Evolutionary conservation across 2,113 vertebrate genomes (phyloP).

Genomic region (Mixornis gularis): DNA sequence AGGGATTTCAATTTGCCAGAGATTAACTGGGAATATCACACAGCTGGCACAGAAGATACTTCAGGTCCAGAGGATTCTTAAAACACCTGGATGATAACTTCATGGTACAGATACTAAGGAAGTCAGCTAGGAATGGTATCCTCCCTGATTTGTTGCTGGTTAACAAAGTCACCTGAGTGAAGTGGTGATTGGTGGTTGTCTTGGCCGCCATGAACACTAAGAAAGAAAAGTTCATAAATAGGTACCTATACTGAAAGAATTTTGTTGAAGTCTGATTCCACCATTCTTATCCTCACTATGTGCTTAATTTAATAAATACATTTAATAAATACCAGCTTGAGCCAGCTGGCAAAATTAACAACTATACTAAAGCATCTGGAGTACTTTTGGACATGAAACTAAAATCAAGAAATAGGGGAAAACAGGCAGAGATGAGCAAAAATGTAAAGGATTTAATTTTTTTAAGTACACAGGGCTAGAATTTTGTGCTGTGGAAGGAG

Average conservation of each 20-base stretch:
- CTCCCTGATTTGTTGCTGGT: fast-evolving
- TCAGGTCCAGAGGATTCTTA: neutral
- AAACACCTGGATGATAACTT: neutral
- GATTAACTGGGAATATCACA: neutral
- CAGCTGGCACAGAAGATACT: neutral
- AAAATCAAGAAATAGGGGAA: neutral
- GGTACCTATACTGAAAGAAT: neutral
- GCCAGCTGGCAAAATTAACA: neutral
- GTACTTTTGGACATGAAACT: neutral
- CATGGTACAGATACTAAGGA: neutral
- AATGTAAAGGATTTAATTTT: neutral
- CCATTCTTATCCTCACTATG: neutral
- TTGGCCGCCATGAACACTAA: neutral
- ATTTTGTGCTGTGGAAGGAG: neutral
- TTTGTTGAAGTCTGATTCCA: neutral
- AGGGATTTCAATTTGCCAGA: neutral
- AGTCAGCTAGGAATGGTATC: neutral
- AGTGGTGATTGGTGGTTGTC: neutral
- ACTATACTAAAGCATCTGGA: neutral
- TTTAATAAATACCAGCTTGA: neutral
- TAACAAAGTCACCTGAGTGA: neutral
- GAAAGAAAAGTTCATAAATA: neutral
- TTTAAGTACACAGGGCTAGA: neutral
- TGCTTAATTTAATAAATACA: neutral
- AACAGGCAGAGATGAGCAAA: neutral